Evolutionary conservation across 2,113 vertebrate species (phyloP), one percentile per base, ranked within the genome.

Genomic region (Sinocyclocheilus anophthalmus): DNA sequence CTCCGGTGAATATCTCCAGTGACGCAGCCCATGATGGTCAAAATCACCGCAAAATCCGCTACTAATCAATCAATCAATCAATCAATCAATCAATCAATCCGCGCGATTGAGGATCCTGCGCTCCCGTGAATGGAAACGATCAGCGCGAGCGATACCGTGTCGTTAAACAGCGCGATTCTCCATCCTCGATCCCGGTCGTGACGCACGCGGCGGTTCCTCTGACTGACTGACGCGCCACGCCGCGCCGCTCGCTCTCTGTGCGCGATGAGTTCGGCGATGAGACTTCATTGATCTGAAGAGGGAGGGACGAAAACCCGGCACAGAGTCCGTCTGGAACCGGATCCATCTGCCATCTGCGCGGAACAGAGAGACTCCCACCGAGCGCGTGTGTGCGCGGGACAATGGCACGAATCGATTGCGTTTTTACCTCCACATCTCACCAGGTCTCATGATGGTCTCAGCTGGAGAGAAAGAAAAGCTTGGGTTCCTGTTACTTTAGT

Each of bases 11-110:
- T 91, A 91, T 92, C 94, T 95, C 95, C 95, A 93, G 92, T 92
- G 88, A 92, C 89, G 92, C 93, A 94, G 94, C 95, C 95, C 96
- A 96, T 96, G 94, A 93, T 95, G 93, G 90, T 73, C 87, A 75
- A 50, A 20, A 84, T n/a, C 42, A 5, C 42, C 16, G 55, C 77
- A 39, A 33, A 84, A 42, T 69, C 73, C 69, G 77, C 73, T 69
- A 42, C 55, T 73, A 84, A 55, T 83, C 24, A 83, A 53, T 69
- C 80, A 84, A 55, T 83, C 24, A 82, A 53, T 69, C 80, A 48
- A 75, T 75, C 72, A 84, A 55, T 83, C 24, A 82, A 53, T 69
- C 80, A 48, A 75, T 75, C 72, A 85, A 80, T 53, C 94, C 94
- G 93, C 93, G 93, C 90, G 91, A 84, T 92, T 93, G 90, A 88